Conservation (phyloP, 2,113 vertebrate genomes). For the Tylochromis polylepis region DNA sequence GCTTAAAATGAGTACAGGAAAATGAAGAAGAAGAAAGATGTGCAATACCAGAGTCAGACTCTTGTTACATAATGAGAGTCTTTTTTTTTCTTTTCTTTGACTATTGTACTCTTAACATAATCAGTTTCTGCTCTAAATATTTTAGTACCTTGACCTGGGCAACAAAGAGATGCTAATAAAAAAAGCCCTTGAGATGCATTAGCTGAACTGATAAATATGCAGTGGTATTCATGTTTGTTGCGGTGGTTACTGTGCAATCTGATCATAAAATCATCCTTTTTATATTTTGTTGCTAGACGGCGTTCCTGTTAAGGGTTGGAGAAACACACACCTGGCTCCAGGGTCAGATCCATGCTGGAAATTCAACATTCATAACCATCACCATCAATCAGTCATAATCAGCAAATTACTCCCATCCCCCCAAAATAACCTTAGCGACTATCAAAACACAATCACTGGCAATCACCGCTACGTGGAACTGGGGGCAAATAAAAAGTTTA, state of each 20-base stretch:
- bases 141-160: neutral
- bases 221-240: neutral
- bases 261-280: neutral
- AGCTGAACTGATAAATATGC: neutral
- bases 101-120: neutral
- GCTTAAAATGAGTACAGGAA: neutral
- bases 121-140: neutral
- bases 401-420: neutral
- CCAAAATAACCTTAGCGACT: neutral
- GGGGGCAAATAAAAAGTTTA: neutral
- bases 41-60: neutral
- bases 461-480: neutral
- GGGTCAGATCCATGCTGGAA: neutral
- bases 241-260: neutral
- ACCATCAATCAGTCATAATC: neutral
- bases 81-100: accelerated
- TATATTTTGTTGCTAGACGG: neutral
- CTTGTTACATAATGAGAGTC: neutral
- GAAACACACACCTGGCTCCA: neutral
- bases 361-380: neutral
- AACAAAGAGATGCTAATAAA: neutral
- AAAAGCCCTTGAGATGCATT: neutral
- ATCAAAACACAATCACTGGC: neutral
- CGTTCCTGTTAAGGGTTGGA: neutral
- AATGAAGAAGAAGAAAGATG: neutral